phyloP scores from a whole-genome alignment of 2,888 invertebrate genomes.

The Dryadula phaetusa region DNA sequence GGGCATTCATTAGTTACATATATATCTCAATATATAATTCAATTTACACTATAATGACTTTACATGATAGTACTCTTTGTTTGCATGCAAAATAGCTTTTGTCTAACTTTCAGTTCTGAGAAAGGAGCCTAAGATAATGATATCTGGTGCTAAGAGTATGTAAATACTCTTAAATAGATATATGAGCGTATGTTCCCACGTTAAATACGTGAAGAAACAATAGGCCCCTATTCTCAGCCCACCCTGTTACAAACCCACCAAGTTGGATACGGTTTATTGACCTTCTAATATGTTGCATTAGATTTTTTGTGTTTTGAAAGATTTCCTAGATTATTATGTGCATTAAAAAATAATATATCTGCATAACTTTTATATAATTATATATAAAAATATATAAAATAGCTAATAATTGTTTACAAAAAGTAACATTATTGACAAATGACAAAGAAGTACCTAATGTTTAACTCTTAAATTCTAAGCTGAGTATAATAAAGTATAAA shows the following conservation, averaged over 20 bases:
- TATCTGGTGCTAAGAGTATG: constrained; percentile 40
- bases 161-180: constrained; percentile 42
- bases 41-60: neutral
- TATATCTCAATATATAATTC: neutral
- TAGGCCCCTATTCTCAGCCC: constrained; percentile 76
- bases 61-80: neutral
- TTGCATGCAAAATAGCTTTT: neutral
- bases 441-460: too few relatives aligned
- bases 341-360: too few relatives aligned
- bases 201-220: constrained; percentile 66
- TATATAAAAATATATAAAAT: too few relatives aligned
- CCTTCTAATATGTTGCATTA: constrained; percentile 49
- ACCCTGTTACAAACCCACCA: constrained; percentile 63
- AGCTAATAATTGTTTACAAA: too few relatives aligned
- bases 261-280: constrained; percentile 58
- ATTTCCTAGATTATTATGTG: neutral
- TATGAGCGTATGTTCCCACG: constrained; percentile 66
- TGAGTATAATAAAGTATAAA: too few relatives aligned
- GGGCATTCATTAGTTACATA: too few relatives aligned
- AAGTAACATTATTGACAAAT: too few relatives aligned
- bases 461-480: too few relatives aligned
- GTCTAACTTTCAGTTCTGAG: constrained; percentile 14
- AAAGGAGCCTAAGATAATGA: constrained; percentile 25
- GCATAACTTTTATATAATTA: too few relatives aligned
- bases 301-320: constrained; percentile 29